phyloP scores from a whole-genome alignment of 2,113 vertebrate genomes.

The Helogale parvula region DNA sequence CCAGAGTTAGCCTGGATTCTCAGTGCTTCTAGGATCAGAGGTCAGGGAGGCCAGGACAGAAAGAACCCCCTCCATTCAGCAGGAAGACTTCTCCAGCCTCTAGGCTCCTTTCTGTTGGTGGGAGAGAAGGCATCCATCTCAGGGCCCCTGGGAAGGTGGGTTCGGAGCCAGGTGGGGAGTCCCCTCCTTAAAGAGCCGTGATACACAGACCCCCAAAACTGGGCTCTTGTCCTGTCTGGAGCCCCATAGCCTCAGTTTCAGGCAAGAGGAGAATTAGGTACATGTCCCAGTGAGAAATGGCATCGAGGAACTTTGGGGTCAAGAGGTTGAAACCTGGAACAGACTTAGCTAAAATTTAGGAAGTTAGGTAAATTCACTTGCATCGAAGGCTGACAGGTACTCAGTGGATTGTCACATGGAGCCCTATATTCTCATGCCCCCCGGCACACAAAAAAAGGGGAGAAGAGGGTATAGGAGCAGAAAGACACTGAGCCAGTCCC shows the following conservation, averaged over 20 bases:
- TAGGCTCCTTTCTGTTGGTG: too few species aligned
- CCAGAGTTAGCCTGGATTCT: not conserved
- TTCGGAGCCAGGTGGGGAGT: not conserved
- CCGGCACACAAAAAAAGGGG: not conserved
- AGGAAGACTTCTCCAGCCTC: not conserved
- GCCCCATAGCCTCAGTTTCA: not conserved
- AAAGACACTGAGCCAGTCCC: not conserved
- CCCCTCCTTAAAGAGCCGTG: not conserved
- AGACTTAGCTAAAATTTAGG: not conserved
- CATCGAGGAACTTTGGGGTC: not conserved
- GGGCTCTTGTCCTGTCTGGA: not conserved
- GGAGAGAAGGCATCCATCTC: not conserved
- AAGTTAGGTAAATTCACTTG: not conserved
- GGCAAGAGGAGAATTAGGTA: not conserved
- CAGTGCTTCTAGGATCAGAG: not conserved
- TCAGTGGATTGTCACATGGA: rapidly evolving
- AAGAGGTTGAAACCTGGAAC: not conserved
- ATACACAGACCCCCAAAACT: rapidly evolving
- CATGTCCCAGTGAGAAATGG: not conserved
- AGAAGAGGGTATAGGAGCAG: not conserved
- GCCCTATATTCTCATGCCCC: too few species aligned
- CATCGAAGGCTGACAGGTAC: rapidly evolving
- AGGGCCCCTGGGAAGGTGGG: not conserved
- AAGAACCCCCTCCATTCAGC: not conserved
- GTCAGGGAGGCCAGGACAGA: not conserved